Base-by-base conservation (phyloP, 2,113 vertebrate species). In the Phylloscopus trochiloides region DNA sequence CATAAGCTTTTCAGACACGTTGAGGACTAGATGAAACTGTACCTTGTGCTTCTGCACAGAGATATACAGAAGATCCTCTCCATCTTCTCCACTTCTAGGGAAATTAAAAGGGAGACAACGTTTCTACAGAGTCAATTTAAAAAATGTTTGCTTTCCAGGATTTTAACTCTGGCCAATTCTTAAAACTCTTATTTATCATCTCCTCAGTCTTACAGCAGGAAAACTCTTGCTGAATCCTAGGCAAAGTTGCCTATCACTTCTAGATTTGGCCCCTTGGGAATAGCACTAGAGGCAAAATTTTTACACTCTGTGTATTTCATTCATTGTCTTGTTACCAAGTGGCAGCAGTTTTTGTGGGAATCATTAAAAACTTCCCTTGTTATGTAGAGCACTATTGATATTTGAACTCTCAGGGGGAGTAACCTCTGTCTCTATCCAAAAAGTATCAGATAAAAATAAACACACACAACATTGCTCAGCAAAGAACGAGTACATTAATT, bases 381-480 rank as follows among this genome's bases (percentile, higher is more conserved):
- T 83, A 74, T 17, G 8, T 12, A 63, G 67, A 77, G 31, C 17
- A 31, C 47, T 93, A 48, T 59, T 11, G 20, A 57, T 93, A 90
- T 17, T 77, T 88, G 51, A 81, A 80, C 75, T 94, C 63, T 77
- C 74, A 12, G 32, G 38, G 55, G 48, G 20, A 71, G 59, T 66
- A 86, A 90, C 58, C 92, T 82, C 84, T 92, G 63, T 70, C 77
- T 86, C 67, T 86, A 43, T 18, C 63, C 51, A 77, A 63, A 89
- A 95, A 88, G 61, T 61, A 82, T 16, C 70, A 91, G 79, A 88
- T 84, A 51, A 76, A 86, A 91, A 78, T 68, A 92, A 96, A 83
- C 66, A 75, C 36, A 71, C 2, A 16, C 38, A 83, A 20, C 13
- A 34, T 25, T 48, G 58, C 86, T 94, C 47, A 63, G 70, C 38